Evolutionary conservation across 1,140 invertebrate species (phyloP).

Genomic region (Neodiprion pinetum): DNA sequence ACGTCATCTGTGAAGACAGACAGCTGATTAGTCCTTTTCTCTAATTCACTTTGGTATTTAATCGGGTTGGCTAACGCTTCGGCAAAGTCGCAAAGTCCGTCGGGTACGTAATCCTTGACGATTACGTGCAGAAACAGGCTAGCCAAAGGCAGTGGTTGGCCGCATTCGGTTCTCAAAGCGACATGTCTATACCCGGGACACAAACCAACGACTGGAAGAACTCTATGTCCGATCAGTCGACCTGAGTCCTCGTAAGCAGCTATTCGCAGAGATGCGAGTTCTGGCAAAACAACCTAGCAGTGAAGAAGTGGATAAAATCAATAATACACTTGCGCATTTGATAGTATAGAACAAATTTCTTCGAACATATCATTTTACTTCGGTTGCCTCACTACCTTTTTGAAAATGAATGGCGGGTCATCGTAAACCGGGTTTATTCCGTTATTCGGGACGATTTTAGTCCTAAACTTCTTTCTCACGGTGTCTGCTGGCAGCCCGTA

Average conservation of each 20-base stretch:
- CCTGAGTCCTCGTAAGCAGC: slow-evolving; percentile 97
- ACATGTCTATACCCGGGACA: slow-evolving; percentile 94
- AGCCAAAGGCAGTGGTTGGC: slow-evolving; percentile 88
- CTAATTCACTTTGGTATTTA: slow-evolving; percentile 93
- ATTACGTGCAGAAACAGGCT: slow-evolving; percentile 92
- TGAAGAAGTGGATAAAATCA: slow-evolving; percentile 21
- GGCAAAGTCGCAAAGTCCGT: slow-evolving; percentile 91
- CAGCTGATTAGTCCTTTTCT: slow-evolving; percentile 91
- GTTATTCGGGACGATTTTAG: slow-evolving; percentile 92
- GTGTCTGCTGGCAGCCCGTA: slow-evolving; percentile 98
- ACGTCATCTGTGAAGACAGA: slow-evolving; percentile 88
- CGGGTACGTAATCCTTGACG: slow-evolving; percentile 97
- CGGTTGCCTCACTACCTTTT: slow-evolving; percentile 75
- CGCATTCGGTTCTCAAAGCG: slow-evolving; percentile 88
- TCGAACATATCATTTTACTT: neutral
- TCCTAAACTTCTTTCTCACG: slow-evolving; percentile 95
- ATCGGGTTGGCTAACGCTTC: slow-evolving; percentile 97
- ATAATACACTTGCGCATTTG: neutral
- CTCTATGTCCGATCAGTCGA: slow-evolving; percentile 93
- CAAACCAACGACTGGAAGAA: slow-evolving; percentile 93
- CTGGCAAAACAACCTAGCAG: slow-evolving; percentile 91
- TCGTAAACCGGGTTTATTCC: slow-evolving; percentile 96
- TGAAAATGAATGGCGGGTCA: slow-evolving; percentile 97
- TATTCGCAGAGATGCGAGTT: slow-evolving; percentile 93
- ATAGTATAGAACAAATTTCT: neutral